Evolutionary conservation across 2,113 vertebrate species (phyloP), one percentile per base, ranked within the genome.

Genomic region (Ctenodactylus gundi): DNA sequence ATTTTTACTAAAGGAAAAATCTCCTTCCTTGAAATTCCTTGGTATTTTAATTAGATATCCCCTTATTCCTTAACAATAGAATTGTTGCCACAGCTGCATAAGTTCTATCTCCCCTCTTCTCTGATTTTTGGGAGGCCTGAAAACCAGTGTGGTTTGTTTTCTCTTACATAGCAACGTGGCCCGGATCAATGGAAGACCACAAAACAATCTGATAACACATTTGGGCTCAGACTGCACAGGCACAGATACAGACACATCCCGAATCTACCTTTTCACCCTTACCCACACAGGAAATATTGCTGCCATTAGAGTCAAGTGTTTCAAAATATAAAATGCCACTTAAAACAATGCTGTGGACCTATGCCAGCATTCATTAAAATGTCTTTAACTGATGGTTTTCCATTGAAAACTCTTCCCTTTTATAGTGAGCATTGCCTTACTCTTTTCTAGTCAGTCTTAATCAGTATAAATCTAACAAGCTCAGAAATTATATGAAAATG

Each of bases 111-210:
- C 88, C 91, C 91, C 91, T n/a, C 95, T 97, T 97, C 94, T 97
- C 96, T 93, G 96, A 94, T 95, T 97, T 94, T 91, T 87, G 41
- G 93, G 57, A 41, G n/a, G 77, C 80, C 83, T 96, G 94, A 94
- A 97, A 97, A 96, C 93, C 95, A 97, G 65, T 93, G 96, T 96
- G 97, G 97, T 97, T 98, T 98, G 97, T 98, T 98, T 98, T 98
- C 90, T 92, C 98, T n/a, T n/a, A 97, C 96, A 95, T 91, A 90
- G 96, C 90, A 91, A 97, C 97, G 97, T 98, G 97, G 97, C 97
- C 84, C 94, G 88, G 94, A 94, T 95, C 96, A 85, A 88, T 95
- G 95, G 97, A 98, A 97, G 96, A 98, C 97, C 97, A 93, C 96
- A 96, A 51, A 98, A 97, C 96, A 76, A 78, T 96, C 93, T 97